Base-by-base conservation (phyloP, 2,113 vertebrate species). In the Ginglymostoma cirratum region DNA sequence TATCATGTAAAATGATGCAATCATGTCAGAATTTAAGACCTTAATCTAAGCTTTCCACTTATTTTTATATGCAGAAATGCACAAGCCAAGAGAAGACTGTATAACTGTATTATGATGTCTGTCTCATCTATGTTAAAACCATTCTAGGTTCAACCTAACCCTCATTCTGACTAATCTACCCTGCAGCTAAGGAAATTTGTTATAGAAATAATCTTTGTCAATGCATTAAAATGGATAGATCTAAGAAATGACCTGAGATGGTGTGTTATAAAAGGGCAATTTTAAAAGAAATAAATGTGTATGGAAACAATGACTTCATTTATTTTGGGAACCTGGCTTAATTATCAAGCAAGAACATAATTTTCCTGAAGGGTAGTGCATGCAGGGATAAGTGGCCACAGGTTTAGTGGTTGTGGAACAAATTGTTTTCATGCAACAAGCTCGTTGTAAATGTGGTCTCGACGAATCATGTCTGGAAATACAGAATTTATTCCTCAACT, bases 401-500 rank as follows among this genome's bases (percentile, higher is more conserved):
- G 97, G 97, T 97, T 97, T 96, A 85, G 96, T 96, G 97, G 97
- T 97, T 97, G 97, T 96, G 96, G 96, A 97, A 97, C 97, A 97
- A 97, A 97, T 97, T 97, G 96, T 69, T 96, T 96, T 97, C 96
- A 96, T 95, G 87, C 97, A 97, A 98, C 97, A 97, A 97, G 97
- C 97, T 97, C 97, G 97, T 98, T 97, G 97, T 97, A 98, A 98
- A 98, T 97, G 97, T 96, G 96, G 97, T 97, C 97, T 97, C 97
- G 98, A 98, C 98, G 98, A 98, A 98, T 98, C 98, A 98, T 98
- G 97, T 97, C 97, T 98, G 97, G 97, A 97, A 97, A 97, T 96
- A 96, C 97, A 97, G 97, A 98, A 98, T 98, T 97, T 98, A 98
- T 98, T 98, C 98, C 97, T 98, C 97, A 98, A 97, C 98, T 98